These are phyloP conservation scores for Esox masquinongy DNA, from an alignment of 2,797 vertebrate genomes.

Conservation along the genomic window DNA sequence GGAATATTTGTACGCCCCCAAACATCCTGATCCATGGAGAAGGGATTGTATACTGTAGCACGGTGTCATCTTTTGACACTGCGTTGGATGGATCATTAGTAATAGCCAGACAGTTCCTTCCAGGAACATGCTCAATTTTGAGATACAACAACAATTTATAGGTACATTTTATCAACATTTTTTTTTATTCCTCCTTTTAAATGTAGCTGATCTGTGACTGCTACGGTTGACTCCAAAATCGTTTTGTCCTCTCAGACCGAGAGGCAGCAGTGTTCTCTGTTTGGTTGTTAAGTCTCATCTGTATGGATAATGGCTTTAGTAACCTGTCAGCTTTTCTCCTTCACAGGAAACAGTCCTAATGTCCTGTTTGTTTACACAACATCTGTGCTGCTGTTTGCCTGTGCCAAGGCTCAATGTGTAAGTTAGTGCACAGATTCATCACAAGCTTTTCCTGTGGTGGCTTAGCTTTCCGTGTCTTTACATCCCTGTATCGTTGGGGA, in stretches of 20 bases:
- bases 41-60: background rate
- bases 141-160: background rate
- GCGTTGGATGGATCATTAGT: background rate
- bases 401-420: conserved; percentile 40
- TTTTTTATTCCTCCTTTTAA: conserved; percentile 26
- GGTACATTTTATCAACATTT: conserved; percentile 1
- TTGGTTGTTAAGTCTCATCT: conserved; percentile 26
- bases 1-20: background rate
- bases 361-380: conserved; percentile 57
- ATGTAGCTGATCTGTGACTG: conserved; percentile 20
- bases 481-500: conserved; percentile 4
- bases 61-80: background rate
- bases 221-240: background rate
- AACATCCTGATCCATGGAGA: background rate
- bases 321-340: conserved; percentile 53
- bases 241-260: conserved; percentile 10
- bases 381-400: conserved; percentile 43
- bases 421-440: conserved; percentile 49
- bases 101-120: conserved; percentile 31
- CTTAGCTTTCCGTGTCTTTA: background rate
- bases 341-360: conserved; percentile 48
- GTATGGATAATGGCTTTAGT: conserved; percentile 54
- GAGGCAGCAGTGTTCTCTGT: background rate
- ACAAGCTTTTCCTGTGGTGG: conserved; percentile 36
- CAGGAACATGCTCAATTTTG: too few relatives aligned